These are phyloP conservation scores for Myotis yumanensis DNA, from an alignment of 2,113 vertebrate species.

Conservation along the genomic window DNA sequence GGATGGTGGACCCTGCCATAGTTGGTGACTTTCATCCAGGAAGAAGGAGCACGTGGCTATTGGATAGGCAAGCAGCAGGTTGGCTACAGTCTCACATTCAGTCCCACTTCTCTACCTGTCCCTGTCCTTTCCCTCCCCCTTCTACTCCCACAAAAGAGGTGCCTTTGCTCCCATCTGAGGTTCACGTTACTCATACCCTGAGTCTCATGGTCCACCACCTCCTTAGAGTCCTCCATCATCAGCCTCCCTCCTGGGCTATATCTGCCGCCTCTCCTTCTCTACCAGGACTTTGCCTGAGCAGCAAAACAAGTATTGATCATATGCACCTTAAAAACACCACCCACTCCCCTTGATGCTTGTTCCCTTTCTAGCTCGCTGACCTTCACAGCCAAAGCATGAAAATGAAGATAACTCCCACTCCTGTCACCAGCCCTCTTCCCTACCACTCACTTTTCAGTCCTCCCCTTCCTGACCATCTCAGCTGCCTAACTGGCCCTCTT, in stretches of 20 bases:
- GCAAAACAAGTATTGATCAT: background rate
- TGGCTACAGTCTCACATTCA: fast-evolving
- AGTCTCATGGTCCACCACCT: background rate
- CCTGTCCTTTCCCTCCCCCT: background rate
- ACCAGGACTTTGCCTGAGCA: background rate
- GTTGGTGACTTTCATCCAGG: background rate
- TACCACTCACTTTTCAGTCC: background rate
- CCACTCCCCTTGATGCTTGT: background rate
- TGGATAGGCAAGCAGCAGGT: fast-evolving
- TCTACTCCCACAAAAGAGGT: fast-evolving
- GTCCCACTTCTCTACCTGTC: background rate
- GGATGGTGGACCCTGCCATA: background rate
- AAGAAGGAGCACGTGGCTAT: background rate
- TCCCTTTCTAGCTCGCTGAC: background rate
- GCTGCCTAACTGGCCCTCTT: background rate
- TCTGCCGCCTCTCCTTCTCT: background rate
- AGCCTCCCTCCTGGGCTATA: background rate
- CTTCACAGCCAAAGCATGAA: background rate
- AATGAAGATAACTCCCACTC: background rate
- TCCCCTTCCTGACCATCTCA: background rate
- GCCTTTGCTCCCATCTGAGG: background rate
- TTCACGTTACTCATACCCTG: background rate
- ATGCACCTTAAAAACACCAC: background rate
- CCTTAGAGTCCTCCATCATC: background rate
- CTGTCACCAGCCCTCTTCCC: background rate